phyloP scores from a whole-genome alignment of 2,113 vertebrate genomes.

The Polyodon spathula region DNA sequence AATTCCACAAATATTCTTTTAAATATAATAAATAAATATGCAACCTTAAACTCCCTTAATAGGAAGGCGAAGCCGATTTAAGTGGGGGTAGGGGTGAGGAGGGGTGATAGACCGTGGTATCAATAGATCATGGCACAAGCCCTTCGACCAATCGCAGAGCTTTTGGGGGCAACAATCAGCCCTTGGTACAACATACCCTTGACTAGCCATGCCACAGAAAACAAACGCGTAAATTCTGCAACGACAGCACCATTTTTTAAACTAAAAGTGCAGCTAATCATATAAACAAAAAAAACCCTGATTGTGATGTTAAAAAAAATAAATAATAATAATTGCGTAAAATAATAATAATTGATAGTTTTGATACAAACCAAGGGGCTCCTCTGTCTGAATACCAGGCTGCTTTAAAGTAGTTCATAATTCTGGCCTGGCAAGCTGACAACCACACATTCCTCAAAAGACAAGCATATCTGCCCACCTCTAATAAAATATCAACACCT shows the following conservation, averaged over 20 bases:
- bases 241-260: not conserved
- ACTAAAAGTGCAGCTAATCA: too few species aligned
- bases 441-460: not conserved
- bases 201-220: conserved; percentile 1
- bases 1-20: too few species aligned
- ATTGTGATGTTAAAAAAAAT: too few species aligned
- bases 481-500: conserved; percentile 7
- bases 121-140: conserved; percentile 1
- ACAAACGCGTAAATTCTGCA: conserved; percentile 1
- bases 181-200: conserved; percentile 4
- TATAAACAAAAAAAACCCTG: too few species aligned
- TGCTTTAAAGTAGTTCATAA: not conserved
- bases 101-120: not conserved
- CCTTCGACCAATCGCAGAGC: conserved; percentile 4
- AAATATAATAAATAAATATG: too few species aligned
- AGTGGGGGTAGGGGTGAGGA: not conserved
- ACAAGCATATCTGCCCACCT: not conserved
- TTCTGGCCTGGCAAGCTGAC: not conserved
- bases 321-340: too few species aligned
- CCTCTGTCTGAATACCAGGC: not conserved
- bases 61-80: not conserved
- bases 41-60: too few species aligned
- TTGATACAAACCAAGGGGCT: not conserved
- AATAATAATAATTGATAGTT: too few species aligned
- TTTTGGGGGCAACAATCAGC: not conserved